Base-by-base conservation (phyloP, 1,140 invertebrate genomes). In the Drosophila cardini region DNA sequence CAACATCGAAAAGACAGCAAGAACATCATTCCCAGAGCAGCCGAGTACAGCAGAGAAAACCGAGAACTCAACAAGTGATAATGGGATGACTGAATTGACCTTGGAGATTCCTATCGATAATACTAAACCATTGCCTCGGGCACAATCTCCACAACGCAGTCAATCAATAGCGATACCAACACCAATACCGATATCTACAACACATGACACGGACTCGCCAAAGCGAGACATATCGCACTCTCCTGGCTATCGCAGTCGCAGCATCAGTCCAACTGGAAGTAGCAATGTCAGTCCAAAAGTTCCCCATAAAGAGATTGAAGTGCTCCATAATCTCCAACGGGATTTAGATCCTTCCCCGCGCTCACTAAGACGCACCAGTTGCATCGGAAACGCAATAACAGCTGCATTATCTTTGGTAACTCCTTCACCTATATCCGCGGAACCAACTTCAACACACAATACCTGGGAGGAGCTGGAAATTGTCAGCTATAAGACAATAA, bases 321-420 rank as follows among this genome's bases (percentile, higher is more conserved):
- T 95, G 3, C 90, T 95, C 11, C 94, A 95, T 73, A 95, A 95
- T 81, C 90, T 95, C 42, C 93, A 94, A 75, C 78, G 93, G 0
- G 83, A 73, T 13, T 18, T 21, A 0, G 93, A 93, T 87, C 93
- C 93, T 0, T 94, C 93, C 4, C 93, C 93, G 0, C 86, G 92
- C 6, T 90, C 92, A 0, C 16, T 69, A 8, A 48, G 72, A 5
- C 76, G 67, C 8, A 61, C 15, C 0, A 68, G 80, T 0, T 70
- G 70, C 21, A 26, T 46, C 0, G 38, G 18, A 16, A 36, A 13
- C 3, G 58, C 46, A 0, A 34, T 46, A 8, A 50, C 42, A 30
- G 64, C 61, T 15, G 15, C 72, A n/a, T 58, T 69, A 2, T 46
- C 77, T 0, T 55, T 48, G 16, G 55, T 46, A 21, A 68, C 61